These are phyloP conservation scores for Lobophora halterata DNA, from an alignment of 2,888 invertebrate genomes.

Conservation along the genomic window DNA sequence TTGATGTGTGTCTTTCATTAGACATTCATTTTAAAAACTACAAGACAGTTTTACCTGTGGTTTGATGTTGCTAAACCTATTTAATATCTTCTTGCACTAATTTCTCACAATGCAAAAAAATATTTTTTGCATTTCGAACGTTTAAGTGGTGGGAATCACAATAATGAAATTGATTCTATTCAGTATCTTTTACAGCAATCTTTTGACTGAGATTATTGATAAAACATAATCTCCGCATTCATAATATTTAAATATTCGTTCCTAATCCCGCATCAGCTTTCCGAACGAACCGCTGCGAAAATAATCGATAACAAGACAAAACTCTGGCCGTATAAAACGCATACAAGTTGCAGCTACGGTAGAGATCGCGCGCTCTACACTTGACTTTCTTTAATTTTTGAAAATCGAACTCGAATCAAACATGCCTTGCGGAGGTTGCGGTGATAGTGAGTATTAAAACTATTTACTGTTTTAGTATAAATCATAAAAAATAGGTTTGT, in stretches of 20 bases:
- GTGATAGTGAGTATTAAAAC: constrained; percentile 59
- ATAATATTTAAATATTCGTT: constrained; percentile 16
- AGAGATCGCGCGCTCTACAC: constrained; percentile 19
- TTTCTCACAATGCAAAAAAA: no score
- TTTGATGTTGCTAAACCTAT: no score
- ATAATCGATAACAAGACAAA: constrained; percentile 22
- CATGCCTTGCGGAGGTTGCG: constrained; percentile 75
- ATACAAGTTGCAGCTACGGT: constrained; percentile 16
- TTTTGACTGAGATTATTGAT: constrained; percentile 11
- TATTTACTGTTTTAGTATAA: constrained; percentile 7
- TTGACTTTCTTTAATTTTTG: constrained; percentile 20
- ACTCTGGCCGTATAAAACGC: constrained; percentile 22
- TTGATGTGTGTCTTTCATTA: no score
- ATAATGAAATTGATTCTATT: constrained; percentile 8
- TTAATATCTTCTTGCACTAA: no score
- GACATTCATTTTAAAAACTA: no score
- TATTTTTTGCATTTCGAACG: no score
- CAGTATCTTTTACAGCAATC: constrained; percentile 9
- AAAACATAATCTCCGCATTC: constrained; percentile 14
- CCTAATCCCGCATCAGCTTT: constrained; percentile 22
- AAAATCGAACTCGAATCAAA: constrained; percentile 41
- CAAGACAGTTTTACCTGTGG: no score
- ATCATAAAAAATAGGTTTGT: neutral
- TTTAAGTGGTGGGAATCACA: neutral
- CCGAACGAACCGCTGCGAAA: constrained; percentile 13